Evolutionary conservation across 2,888 invertebrate species (phyloP), one percentile per base, ranked within the genome.

Genomic region (Metopia argyrocephala): DNA sequence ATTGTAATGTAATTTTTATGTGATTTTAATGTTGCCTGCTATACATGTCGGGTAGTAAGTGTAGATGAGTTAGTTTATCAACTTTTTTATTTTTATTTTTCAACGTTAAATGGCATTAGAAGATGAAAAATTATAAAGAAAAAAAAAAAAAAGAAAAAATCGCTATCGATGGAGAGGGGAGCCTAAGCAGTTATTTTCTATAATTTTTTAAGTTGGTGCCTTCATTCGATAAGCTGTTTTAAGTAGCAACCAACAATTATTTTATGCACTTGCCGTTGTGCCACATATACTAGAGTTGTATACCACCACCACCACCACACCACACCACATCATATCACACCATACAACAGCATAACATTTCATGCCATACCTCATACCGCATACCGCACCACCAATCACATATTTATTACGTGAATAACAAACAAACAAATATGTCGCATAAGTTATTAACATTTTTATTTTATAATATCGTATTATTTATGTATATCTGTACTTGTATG

Each of bases 151-250:
- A 7, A 3, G 23, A 48, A 74, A 56, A 31, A 45, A 56, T 56
- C 28, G 6, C n/a, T 45, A 68, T 50, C 31, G 15, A 61, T 38
- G 61, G n/a, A 7, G 25, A 52, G 50, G 9, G 15, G 15, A 15
- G 38, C 1, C 27, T 18, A 25, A 21, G 28, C 18, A 80, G 64
- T 62, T 66, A 80, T 80, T 76, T 80, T 68, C 76, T 80, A 73
- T 21, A 52, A 54, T 54, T 54, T 28, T 25, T 61, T 27, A 5
- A 38, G 57, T 54, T 20, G 57, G 64, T 45, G 38, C 38, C 38
- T 31, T 48, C 61, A 38, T 64, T 68, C 28, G 31, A n/a, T n/a
- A n/a, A 65, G 48, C 25, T 20, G 46, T 46, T 61, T 25, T 54
- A 20, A 45, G 70, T 61, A 65, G 75, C 65, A 59, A 38, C 7